Base-by-base conservation (phyloP, 2,888 invertebrate species). In the Leptopilina drosophilae region DNA sequence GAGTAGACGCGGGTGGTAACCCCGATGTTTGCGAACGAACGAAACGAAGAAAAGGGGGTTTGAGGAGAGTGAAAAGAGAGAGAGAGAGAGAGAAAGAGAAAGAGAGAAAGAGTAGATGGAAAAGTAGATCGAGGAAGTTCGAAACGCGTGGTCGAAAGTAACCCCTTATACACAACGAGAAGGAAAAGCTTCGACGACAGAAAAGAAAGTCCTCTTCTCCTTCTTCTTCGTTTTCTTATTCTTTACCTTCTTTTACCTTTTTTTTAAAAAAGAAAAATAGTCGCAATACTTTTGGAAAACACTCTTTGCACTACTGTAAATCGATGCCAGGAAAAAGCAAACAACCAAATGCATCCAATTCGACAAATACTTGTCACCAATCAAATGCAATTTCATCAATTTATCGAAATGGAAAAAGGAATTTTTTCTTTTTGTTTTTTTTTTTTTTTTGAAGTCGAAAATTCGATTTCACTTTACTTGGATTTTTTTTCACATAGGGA, bases 1-100 rank as follows among this genome's bases (percentile, higher is more conserved):
- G 84, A 80, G 78, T 82, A 83, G 83, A 87, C 82, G 84, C 83
- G 83, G 83, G 82, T 83, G 84, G 81, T 77, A 83, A 81, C 83
- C 83, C 83, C 84, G 87, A 73, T 73, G 73, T 73, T 73, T 76
- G 76, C 49, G 64, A 64, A 64, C 40, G 66, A 20, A 53, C 62
- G 67, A 62, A 76, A 67, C 64, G 64, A 78, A 46, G 76, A 64
- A 80, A 56, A 64, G 69, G 33, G 66, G 75, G 81, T 83, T 49
- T 9, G 49, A 11, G 4, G 11, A 12, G 49, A 11, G 33, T 7
- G 8, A 46, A 46, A 46, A 46, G 9, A 46, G 46, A 46, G 9
- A 46, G 8, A 46, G 46, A 46, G 33, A 33, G 33, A 8, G 42
- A 8, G 42, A 49, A 3, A 9, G 11, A 49, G 49, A 9, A 73